A percentile compares a stretch with the other conserved stretches of the same genome.
phyloP scores from a whole-genome alignment of 2,797 vertebrate genomes.

The Miichthys miiuy region DNA sequence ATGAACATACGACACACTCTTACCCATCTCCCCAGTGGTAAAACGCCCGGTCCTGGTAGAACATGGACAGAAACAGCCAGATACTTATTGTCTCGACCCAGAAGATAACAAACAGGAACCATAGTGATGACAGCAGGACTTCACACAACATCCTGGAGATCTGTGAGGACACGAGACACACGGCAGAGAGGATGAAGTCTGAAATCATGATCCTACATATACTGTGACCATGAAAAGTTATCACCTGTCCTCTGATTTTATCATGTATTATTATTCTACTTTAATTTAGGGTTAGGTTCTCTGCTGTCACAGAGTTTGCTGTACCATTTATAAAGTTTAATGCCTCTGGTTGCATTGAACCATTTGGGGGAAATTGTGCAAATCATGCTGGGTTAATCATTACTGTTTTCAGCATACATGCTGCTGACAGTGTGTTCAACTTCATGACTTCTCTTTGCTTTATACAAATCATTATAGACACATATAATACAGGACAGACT shows the following conservation, averaged over 20 bases:
- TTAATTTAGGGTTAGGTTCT: neutral
- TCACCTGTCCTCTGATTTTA: neutral
- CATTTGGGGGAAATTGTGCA: neutral
- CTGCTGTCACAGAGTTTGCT: neutral
- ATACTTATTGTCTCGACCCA: conserved; percentile 89
- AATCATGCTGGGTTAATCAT: no score
- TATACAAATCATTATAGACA: neutral
- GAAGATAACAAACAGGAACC: conserved; percentile 89
- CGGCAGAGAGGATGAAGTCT: neutral
- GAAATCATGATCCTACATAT: neutral
- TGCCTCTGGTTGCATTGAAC: neutral
- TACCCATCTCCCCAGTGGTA: conserved; percentile 86
- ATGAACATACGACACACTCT: conserved; percentile 14
- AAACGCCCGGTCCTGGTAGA: conserved; percentile 84
- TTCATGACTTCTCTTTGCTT: no score
- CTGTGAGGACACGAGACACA: conserved; percentile 39
- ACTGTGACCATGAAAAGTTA: neutral
- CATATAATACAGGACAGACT: neutral
- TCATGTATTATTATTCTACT: neutral
- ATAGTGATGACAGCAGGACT: conserved; percentile 86
- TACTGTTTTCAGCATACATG: neutral
- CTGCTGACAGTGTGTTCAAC: neutral
- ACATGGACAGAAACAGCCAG: conserved; percentile 88
- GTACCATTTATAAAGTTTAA: neutral
- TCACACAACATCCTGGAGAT: conserved; percentile 86